These are phyloP conservation scores for Microcebus ravelobensis DNA, from an alignment of 2,113 vertebrate genomes.

Conservation along the genomic window DNA sequence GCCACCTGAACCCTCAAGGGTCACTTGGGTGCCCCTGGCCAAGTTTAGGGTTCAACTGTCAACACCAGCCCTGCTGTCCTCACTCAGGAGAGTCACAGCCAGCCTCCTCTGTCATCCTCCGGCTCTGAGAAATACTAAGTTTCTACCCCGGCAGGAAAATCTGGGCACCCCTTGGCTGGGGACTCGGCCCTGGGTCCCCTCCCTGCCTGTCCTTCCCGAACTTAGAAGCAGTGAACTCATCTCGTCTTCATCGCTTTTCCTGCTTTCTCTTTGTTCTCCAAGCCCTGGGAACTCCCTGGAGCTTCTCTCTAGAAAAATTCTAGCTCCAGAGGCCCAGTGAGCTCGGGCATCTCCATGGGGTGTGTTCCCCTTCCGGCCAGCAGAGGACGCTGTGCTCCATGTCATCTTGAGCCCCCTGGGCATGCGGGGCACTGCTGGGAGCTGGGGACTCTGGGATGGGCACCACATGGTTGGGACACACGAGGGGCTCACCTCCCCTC, in stretches of 20 bases:
- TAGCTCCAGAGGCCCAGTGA: neutral
- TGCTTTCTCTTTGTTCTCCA: neutral
- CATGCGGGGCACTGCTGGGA: neutral
- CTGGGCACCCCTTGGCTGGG: no score
- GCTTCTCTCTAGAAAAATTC: neutral
- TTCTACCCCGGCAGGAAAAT: neutral
- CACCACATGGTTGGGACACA: neutral
- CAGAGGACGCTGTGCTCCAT: neutral
- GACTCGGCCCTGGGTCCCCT: neutral
- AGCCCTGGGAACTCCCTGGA: neutral
- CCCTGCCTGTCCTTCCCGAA: neutral
- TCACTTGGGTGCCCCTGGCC: neutral
- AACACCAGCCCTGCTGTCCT: fast-evolving
- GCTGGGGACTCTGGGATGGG: neutral
- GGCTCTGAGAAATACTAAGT: neutral
- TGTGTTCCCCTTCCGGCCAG: neutral
- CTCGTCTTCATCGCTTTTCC: neutral
- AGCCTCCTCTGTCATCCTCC: neutral
- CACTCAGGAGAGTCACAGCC: no score
- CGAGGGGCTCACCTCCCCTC: neutral
- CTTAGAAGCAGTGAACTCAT: neutral
- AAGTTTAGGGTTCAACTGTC: neutral
- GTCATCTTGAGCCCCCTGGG: neutral
- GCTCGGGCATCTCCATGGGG: neutral
- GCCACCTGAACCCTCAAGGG: neutral